phyloP scores from a whole-genome alignment of 2,888 invertebrate genomes.

The Tanypteryx hageni region DNA sequence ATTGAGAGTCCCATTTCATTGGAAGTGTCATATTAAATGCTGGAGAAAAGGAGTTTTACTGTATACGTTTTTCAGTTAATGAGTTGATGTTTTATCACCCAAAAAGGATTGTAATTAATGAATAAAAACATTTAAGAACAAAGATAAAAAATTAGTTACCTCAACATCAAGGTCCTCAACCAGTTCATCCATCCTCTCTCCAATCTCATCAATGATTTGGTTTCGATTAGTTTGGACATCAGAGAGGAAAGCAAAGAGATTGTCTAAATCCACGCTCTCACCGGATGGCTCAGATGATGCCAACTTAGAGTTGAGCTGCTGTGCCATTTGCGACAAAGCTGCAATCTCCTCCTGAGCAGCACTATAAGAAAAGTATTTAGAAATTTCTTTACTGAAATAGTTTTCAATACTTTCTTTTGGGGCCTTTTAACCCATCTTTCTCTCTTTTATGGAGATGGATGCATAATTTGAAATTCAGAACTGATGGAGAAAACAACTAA shows the following conservation, averaged over 20 bases:
- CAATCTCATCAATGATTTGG: slow-evolving; percentile 87
- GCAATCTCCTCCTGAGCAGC: slow-evolving; percentile 84
- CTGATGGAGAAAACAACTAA: no score
- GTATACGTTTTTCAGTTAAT: no score
- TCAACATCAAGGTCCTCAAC: slow-evolving; percentile 90
- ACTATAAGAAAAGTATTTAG: slow-evolving; percentile 74
- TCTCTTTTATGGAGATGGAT: no score
- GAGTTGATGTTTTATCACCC: no score
- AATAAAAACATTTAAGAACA: neutral
- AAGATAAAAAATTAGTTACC: slow-evolving; percentile 73
- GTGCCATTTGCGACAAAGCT: slow-evolving; percentile 84
- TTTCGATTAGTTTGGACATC: slow-evolving; percentile 84
- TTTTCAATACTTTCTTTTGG: neutral
- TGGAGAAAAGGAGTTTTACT: no score
- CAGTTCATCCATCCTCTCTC: slow-evolving; percentile 89
- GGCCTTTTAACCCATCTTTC: neutral
- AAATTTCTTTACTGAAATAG: neutral
- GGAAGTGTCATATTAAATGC: no score
- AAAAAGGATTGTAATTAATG: neutral
- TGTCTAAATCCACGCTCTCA: slow-evolving; percentile 91
- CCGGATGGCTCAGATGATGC: slow-evolving; percentile 73
- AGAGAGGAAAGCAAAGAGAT: slow-evolving; percentile 92
- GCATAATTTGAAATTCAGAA: no score
- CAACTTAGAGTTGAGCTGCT: slow-evolving; percentile 82
- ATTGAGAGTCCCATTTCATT: no score